Evolutionary conservation across 2,888 invertebrate genomes (phyloP).

Genomic region (Drosophila pseudotalamancana): DNA sequence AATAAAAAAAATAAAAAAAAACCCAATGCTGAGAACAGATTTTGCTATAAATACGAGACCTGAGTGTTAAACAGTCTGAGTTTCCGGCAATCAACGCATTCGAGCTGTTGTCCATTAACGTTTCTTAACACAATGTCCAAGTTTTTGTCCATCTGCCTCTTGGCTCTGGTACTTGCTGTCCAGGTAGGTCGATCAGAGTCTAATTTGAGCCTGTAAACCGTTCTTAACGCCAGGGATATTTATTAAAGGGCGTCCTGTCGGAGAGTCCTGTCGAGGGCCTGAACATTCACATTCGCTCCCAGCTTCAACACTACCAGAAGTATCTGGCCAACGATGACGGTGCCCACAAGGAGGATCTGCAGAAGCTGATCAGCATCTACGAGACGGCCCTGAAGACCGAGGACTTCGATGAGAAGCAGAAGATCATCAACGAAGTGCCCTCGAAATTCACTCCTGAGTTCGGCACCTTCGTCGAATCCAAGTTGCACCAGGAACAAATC

Average conservation of each 20-base stretch:
- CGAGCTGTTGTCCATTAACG: constrained; percentile 35
- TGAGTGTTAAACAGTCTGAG: constrained; percentile 35
- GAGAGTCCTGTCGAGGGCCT: constrained; percentile 59
- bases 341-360: constrained; percentile 61
- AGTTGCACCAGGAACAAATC: constrained; percentile 58
- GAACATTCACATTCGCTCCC: constrained; percentile 66
- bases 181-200: constrained; percentile 55
- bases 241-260: constrained; percentile 46
- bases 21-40: constrained; percentile 45
- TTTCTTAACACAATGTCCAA: constrained; percentile 57
- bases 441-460: constrained; percentile 66
- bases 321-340: constrained; percentile 59
- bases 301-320: constrained; percentile 60
- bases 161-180: constrained; percentile 53
- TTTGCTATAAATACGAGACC: constrained; percentile 66
- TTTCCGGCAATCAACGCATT: constrained; percentile 52
- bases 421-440: constrained; percentile 47
- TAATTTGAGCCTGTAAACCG: background rate
- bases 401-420: constrained; percentile 60
- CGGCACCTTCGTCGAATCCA: constrained; percentile 55
- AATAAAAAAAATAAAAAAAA: constrained; percentile 32
- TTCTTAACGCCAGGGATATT: background rate
- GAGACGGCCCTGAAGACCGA: constrained; percentile 65
- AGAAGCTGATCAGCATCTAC: constrained; percentile 65
- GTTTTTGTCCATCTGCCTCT: constrained; percentile 55